Base-by-base conservation (phyloP, 2,888 invertebrate genomes). In the Dryobota labecula region DNA sequence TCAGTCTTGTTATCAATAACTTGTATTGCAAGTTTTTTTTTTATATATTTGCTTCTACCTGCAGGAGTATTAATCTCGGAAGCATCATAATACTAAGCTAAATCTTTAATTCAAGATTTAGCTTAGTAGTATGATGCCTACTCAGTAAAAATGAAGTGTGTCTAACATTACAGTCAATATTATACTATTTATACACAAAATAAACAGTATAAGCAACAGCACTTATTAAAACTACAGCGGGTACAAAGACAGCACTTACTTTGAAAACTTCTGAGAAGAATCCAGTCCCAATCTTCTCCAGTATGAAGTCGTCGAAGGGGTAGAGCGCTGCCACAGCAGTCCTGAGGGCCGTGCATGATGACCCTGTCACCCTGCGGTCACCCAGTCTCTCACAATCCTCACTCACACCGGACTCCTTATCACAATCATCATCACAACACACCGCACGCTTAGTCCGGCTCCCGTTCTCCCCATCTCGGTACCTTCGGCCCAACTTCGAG, bases 221-320 rank as follows among this genome's bases (percentile, higher is more conserved):
- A 8, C 38, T 24, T 51, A n/a, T 1, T 41, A 36, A 41, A 53
- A 20, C 9, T 20, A n/a, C 1, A 56, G 36, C 1, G 0, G 5
- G 0, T 58, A 53, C 20, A 9, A 27, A 49, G 51, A 11, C 5
- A 68, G 64, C 51, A 94, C 97, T 96, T 96, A 99, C 99, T 98
- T 99, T 99, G 96, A 98, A 99, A 79, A 99, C 99, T 96, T 99
- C 99, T 7, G 99, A 99, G 96, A 99, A 99, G 96, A 99, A 99
- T 81, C 99, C 99, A 64, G 98, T 97, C 61, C 99, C 99, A 89
- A 99, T 98, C 95, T 98, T 98, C 94, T 99, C 99, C 92, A 98
- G 97, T 84, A 97, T 97, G 94, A 99, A 99, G 96, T 99, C 99
- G 95, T 99, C 99, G 85, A 99, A 97, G 57, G 99, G 97, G 92